These are phyloP conservation scores for Chunga burmeisteri DNA, from an alignment of 2,113 vertebrate species.

Conservation along the genomic window DNA sequence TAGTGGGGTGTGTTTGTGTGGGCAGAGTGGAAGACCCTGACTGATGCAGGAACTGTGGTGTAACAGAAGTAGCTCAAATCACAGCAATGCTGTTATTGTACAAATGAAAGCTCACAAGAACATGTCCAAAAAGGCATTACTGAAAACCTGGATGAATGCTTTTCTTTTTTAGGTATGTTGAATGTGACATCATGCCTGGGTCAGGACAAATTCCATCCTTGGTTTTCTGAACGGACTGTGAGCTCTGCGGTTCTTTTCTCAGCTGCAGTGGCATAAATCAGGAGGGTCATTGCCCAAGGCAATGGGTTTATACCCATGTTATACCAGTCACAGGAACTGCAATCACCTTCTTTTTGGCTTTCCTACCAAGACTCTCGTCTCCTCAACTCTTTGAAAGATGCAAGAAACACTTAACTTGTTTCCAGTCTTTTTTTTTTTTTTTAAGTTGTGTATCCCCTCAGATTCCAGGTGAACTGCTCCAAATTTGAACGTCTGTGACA, in stretches of 20 bases:
- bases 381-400: not conserved
- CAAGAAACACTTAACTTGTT: not conserved
- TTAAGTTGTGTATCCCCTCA: not conserved
- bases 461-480: not conserved
- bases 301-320: not conserved
- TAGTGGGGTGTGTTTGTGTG: not conserved
- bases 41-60: not conserved
- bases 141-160: not conserved
- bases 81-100: not conserved
- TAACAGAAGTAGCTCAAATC: not conserved
- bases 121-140: not conserved
- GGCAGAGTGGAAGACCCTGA: not conserved
- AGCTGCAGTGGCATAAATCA: not conserved
- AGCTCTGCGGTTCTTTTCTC: not conserved
- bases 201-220: not conserved
- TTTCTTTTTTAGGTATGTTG: not conserved
- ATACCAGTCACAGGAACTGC: not conserved
- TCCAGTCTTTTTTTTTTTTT: not conserved
- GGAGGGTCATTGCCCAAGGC: not conserved
- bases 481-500: not conserved
- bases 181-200: not conserved
- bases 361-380: not conserved
- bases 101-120: not conserved
- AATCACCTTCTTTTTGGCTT: not conserved
- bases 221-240: not conserved